Evolutionary conservation across 2,888 invertebrate species (phyloP), one percentile per base, ranked within the genome.

Genomic region (Tanypteryx hageni): DNA sequence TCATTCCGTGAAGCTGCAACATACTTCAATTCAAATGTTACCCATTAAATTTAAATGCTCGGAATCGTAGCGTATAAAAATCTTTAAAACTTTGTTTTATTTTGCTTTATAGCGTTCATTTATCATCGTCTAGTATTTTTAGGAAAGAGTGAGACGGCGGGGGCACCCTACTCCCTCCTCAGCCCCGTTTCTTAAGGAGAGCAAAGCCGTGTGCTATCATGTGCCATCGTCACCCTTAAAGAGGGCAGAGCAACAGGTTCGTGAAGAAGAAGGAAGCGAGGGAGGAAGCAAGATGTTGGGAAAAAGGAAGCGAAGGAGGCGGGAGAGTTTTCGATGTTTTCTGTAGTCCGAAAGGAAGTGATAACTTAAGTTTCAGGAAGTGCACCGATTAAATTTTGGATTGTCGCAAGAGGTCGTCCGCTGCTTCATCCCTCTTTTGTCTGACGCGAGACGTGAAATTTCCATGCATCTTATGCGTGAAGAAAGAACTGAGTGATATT

Each of bases 171-270:
- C 44, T 44, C 44, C 44, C 44, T 3, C 44, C 44, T 76, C 76
- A 13, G 76, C 27, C 27, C 27, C 10, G 13, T 76, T 76, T 76
- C 76, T 27, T 76, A 18, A 61, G 89, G 22, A 86, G 85, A 85
- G 59, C 22, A 68, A 44, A 89, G 89, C 64, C 64, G 89, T 59
- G 89, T 13, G 89, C 64, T 61, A 89, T 89, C 89, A 64, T 44
- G 89, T 44, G 89, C 89, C 89, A 68, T 68, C 89, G 89, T 64
- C 76, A 27, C 64, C 89, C 89, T 89, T 61, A 83, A 89, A 64
- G 56, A 86, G n/a, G 86, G n/a, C 22, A 14, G 64, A 64, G 64
- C 59, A 27, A 61, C 59, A 61, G 61, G 86, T 58, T 31, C 16
- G 86, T 18, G 22, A 68, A 68, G 68, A 59, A 86, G 22, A 68